Evolutionary conservation across 2,797 vertebrate genomes (phyloP).

Genomic region (Lacerta bilineata): DNA sequence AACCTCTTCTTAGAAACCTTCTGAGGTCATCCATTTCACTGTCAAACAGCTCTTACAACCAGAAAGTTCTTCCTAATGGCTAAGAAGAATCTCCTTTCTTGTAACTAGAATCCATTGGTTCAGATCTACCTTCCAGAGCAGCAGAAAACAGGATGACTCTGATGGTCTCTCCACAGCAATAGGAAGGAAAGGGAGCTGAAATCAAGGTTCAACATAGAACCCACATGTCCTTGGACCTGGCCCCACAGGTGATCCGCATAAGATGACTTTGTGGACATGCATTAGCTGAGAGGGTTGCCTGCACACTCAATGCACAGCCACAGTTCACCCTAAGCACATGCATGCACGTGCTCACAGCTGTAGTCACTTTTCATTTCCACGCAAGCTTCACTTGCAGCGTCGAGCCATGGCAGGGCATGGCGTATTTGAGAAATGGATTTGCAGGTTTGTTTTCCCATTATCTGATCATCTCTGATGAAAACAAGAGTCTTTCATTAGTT

Average conservation of each 20-base stretch:
- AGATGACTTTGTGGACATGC: neutral
- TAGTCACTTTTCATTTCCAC: neutral
- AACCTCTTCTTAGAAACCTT: too few relatives aligned
- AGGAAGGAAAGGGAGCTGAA: neutral
- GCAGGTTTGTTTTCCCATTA: conserved; percentile 26
- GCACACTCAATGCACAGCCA: too few relatives aligned
- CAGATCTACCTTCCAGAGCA: too few relatives aligned
- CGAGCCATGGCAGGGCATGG: neutral
- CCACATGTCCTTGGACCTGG: neutral
- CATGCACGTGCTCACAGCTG: neutral
- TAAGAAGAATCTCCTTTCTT: too few relatives aligned
- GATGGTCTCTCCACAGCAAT: neutral
- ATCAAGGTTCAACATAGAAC: neutral
- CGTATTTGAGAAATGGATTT: conserved; percentile 25
- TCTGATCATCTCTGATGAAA: conserved; percentile 38
- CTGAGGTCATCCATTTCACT: too few relatives aligned
- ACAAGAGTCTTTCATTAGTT: conserved; percentile 7
- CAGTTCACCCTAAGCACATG: neutral
- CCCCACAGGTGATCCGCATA: neutral
- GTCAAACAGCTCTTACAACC: too few relatives aligned
- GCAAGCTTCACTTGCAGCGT: neutral
- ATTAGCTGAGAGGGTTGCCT: neutral
- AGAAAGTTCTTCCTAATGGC: too few relatives aligned
- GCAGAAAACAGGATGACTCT: too few relatives aligned
- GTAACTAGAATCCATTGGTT: too few relatives aligned